Conservation (phyloP, 2,113 vertebrate genomes). For the Pandion haliaetus region DNA sequence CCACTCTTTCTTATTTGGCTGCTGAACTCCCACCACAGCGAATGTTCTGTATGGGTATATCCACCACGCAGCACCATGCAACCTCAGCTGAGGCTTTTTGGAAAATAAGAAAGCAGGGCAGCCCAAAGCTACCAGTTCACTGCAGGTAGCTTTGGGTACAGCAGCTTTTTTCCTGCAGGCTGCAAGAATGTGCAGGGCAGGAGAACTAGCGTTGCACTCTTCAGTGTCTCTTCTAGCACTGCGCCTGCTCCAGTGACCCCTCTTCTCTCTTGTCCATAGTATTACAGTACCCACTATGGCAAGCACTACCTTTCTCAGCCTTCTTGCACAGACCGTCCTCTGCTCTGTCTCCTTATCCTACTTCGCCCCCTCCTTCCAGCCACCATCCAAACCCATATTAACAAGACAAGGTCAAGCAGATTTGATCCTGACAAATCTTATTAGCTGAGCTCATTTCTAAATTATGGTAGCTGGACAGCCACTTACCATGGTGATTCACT, state of each 20-base stretch:
- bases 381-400: not conserved
- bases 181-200: not conserved
- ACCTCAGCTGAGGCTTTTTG: not conserved
- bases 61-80: fast-evolving
- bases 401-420: not conserved
- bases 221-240: not conserved
- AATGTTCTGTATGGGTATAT: not conserved
- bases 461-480: not conserved
- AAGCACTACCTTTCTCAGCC: not conserved
- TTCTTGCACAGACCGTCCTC: not conserved
- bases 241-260: not conserved
- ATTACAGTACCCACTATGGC: no score
- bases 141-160: not conserved
- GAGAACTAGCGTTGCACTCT: not conserved
- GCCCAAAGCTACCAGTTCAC: not conserved
- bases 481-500: not conserved
- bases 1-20: not conserved
- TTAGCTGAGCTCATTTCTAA: not conserved
- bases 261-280: not conserved
- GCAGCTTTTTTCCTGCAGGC: not conserved
- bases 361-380: not conserved
- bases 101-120: not conserved
- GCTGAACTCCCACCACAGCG: not conserved
- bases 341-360: not conserved
- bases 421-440: not conserved